Conservation (phyloP, 1,140 invertebrate species). For the Eueides isabella region DNA sequence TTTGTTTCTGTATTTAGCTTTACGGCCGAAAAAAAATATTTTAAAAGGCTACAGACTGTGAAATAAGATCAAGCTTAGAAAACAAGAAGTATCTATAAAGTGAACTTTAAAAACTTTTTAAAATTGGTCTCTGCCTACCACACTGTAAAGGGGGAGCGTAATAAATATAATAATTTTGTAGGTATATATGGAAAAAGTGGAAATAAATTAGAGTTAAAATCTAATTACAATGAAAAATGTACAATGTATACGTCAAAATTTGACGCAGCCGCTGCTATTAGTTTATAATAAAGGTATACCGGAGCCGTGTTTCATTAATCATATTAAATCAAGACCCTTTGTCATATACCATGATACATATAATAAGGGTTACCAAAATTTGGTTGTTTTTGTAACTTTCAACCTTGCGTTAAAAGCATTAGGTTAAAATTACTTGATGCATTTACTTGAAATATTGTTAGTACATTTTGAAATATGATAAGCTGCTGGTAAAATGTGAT, state of each 20-base stretch:
- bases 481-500: slow-evolving; percentile 16
- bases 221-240: too few species aligned
- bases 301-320: slow-evolving; percentile 30
- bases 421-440: background rate
- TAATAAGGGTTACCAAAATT: slow-evolving; percentile 13
- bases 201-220: too few species aligned
- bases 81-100: too few species aligned
- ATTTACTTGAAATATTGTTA: background rate
- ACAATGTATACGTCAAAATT: background rate
- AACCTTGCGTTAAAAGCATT: background rate
- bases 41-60: too few species aligned
- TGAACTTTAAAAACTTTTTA: too few species aligned
- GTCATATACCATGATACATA: slow-evolving; percentile 23
- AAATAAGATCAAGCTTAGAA: too few species aligned
- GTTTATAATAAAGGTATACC: slow-evolving; percentile 20
- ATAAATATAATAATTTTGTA: too few species aligned
- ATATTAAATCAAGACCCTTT: slow-evolving; percentile 36
- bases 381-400: background rate
- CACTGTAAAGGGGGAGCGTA: too few species aligned
- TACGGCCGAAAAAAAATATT: too few species aligned
- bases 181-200: too few species aligned
- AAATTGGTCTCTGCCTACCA: too few species aligned
- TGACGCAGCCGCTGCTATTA: background rate
- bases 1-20: too few species aligned
- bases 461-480: slow-evolving; percentile 19